Evolutionary conservation across 1,140 invertebrate genomes (phyloP).

Genomic region (Musca domestica): DNA sequence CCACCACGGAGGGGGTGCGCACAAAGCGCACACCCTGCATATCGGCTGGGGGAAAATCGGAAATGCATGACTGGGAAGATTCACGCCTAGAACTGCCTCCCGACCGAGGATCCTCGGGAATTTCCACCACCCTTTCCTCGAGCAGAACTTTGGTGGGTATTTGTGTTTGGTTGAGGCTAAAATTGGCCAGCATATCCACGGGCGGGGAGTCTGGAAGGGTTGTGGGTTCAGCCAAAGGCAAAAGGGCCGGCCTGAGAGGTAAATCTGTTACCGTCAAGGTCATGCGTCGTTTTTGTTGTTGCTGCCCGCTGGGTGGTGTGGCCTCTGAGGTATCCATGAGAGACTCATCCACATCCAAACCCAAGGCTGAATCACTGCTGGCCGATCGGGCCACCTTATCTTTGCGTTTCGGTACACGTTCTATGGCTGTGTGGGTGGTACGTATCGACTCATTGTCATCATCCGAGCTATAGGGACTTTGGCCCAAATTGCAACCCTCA

Average conservation of each 20-base stretch:
- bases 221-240: conserved; percentile 50
- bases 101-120: conserved; percentile 26
- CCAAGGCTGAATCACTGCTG: conserved; percentile 50
- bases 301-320: neutral
- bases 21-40: conserved; percentile 59
- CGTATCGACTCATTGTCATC: conserved; percentile 33
- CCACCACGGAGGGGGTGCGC: conserved; percentile 76
- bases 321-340: conserved; percentile 22
- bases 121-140: conserved; percentile 47
- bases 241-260: conserved; percentile 42
- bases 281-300: conserved; percentile 38
- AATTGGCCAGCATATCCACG: neutral
- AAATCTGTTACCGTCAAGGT: conserved; percentile 50
- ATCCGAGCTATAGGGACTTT: conserved; percentile 48
- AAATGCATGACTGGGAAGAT: conserved; percentile 45
- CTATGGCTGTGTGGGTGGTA: conserved; percentile 19
- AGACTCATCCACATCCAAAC: conserved; percentile 48
- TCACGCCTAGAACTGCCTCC: conserved; percentile 36
- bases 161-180: conserved; percentile 1
- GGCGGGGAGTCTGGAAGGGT: conserved; percentile 42
- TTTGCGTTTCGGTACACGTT: conserved; percentile 26
- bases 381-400: conserved; percentile 48
- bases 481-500: conserved; percentile 44
- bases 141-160: conserved; percentile 50
- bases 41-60: conserved; percentile 31